These are phyloP conservation scores for Delia radicum DNA, from an alignment of 1,140 invertebrate species.

Conservation along the genomic window DNA sequence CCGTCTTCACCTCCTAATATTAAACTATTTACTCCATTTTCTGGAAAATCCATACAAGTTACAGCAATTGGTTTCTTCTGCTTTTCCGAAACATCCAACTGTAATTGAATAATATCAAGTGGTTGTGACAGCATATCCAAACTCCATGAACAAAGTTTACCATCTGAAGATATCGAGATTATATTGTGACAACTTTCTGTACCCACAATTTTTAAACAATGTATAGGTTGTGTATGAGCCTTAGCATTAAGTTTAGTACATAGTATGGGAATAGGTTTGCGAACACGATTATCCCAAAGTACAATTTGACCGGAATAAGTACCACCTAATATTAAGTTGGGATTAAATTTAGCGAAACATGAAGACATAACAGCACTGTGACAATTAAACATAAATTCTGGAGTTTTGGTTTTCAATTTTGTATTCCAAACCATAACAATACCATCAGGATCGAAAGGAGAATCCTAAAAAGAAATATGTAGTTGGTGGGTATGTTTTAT, in stretches of 20 bases:
- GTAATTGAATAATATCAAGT: slow-evolving; percentile 89
- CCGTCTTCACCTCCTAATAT: slow-evolving; percentile 96
- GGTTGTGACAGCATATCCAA: slow-evolving; percentile 97
- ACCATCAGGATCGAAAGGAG: slow-evolving; percentile 94
- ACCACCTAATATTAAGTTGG: slow-evolving; percentile 94
- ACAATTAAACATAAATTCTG: slow-evolving; percentile 97
- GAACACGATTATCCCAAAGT: slow-evolving; percentile 96
- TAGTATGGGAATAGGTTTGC: slow-evolving; percentile 95
- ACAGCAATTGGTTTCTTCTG: slow-evolving; percentile 91
- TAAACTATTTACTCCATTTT: slow-evolving; percentile 95
- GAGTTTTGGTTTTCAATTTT: slow-evolving; percentile 94
- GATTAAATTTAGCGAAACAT: slow-evolving; percentile 96
- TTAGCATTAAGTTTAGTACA: slow-evolving; percentile 91
- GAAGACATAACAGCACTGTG: slow-evolving; percentile 94
- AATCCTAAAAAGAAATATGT: slow-evolving; percentile 59
- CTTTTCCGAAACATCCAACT: slow-evolving; percentile 62
- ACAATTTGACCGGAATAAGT: slow-evolving; percentile 99
- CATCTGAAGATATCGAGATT: slow-evolving; percentile 96
- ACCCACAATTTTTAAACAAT: slow-evolving; percentile 94
- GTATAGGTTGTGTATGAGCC: slow-evolving; percentile 97
- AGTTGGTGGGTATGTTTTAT: not conserved
- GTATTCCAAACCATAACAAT: slow-evolving; percentile 98
- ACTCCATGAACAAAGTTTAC: slow-evolving; percentile 96
- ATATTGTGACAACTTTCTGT: slow-evolving; percentile 96
- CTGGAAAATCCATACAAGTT: slow-evolving; percentile 89